Evolutionary conservation across 2,113 vertebrate species (phyloP), one percentile per base, ranked within the genome.

Genomic region (Otus sunia): DNA sequence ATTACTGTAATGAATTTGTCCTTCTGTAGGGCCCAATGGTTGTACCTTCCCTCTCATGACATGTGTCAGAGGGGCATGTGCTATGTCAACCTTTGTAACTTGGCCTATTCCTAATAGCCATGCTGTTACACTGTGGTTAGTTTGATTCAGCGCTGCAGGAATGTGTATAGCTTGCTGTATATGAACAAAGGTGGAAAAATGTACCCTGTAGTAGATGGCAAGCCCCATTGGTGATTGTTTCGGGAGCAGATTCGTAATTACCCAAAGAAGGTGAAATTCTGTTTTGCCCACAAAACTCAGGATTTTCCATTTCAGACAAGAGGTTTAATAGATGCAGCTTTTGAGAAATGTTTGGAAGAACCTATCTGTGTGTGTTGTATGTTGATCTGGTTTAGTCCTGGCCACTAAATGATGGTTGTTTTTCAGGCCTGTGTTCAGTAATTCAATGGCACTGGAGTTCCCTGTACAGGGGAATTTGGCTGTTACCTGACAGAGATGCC

Each of bases 51-150:
- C 11, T 43, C 18, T 55, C n/a, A 22, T 0, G 1, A 12, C 5
- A 4, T 45, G 26, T 43, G 62, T n/a, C 19, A 11, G 25, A 25
- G 16, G 18, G 64, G 25, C 8, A 0, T 2, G 9, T 18, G 52
- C 34, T 39, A 3, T 4, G 34, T 26, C 36, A 50, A 2, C 49
- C 27, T 23, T 60, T 39, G 36, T 45, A 0, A 43, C 22, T 13
- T 27, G 49, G 16, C 30, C n/a, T 41, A 14, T 56, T 56, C 52
- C 41, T 23, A 10, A 49, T 26, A 47, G 50, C 32, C 3, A 1
- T 39, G 90, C 23, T 4, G 0, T 53, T 37, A 13, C 11, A 1
- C 32, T 25, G 58, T 0, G 0, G 18, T 34, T 52, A 2, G 12
- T 58, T 53, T 10, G 32, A 14, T 39, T 60, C 23, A 32, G 34